Evolutionary conservation across 2,113 vertebrate species (phyloP).

Genomic region (Sorex araneus): DNA sequence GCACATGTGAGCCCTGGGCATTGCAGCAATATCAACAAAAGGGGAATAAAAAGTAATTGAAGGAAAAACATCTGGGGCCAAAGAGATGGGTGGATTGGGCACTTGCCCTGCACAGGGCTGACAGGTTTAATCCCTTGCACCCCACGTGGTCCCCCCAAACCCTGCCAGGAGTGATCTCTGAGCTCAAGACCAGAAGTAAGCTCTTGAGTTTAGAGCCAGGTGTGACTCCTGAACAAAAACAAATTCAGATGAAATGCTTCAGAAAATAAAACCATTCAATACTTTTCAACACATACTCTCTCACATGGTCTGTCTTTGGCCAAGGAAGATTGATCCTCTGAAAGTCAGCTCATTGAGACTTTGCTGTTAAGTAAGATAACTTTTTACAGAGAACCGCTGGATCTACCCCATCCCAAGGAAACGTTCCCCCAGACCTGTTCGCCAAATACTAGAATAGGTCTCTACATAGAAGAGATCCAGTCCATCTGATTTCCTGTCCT

Average conservation of each 20-base stretch:
- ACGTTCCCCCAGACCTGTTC: background rate
- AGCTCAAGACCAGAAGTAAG: too few species aligned
- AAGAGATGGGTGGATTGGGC: too few species aligned
- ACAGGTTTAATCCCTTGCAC: too few species aligned
- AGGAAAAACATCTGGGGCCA: too few species aligned
- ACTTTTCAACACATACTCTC: background rate
- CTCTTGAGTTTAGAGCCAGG: too few species aligned
- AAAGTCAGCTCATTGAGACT: background rate
- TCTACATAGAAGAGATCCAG: background rate
- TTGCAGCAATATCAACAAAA: too few species aligned
- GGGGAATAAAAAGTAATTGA: too few species aligned
- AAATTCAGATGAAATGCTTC: constrained; percentile 30
- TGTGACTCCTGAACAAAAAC: too few species aligned
- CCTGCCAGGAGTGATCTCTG: too few species aligned
- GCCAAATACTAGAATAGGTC: background rate
- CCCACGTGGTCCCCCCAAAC: too few species aligned
- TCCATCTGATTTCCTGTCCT: background rate
- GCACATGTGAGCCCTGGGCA: too few species aligned
- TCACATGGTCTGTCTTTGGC: constrained; percentile 7
- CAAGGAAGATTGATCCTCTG: background rate
- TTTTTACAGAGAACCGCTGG: background rate
- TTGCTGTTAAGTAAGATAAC: background rate
- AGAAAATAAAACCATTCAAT: background rate
- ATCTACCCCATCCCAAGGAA: background rate
- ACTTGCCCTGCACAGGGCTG: too few species aligned